phyloP scores from a whole-genome alignment of 1,140 invertebrate species.

The Trinorchestia longiramus region DNA sequence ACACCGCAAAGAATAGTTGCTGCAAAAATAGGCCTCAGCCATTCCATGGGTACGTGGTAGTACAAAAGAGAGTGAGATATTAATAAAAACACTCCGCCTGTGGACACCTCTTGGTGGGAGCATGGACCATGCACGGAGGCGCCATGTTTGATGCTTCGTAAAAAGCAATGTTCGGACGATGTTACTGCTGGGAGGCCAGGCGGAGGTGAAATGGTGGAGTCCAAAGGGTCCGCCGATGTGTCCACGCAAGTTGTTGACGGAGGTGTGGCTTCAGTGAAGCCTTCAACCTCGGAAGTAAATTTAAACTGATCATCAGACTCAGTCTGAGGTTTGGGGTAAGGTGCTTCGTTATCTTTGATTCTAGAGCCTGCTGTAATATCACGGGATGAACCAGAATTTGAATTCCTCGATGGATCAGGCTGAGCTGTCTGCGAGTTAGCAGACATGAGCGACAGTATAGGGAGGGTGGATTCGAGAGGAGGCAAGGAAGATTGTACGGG shows the following conservation, averaged over 20 bases:
- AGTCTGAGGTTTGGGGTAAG: background rate
- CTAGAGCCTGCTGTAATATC: background rate
- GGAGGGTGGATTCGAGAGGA: background rate
- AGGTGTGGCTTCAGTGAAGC: background rate
- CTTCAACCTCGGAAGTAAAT: background rate
- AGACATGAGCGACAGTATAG: background rate
- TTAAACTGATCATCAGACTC: background rate
- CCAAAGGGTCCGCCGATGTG: background rate
- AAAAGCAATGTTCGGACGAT: background rate
- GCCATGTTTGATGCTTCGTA: conserved; percentile 8
- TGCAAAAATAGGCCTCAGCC: conserved; percentile 7
- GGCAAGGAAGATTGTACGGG: background rate
- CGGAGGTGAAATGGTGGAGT: background rate
- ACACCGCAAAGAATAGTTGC: background rate
- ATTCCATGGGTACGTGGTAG: background rate
- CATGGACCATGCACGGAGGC: background rate
- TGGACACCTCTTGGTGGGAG: conserved; percentile 26
- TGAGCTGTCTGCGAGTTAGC: background rate
- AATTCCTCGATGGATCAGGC: background rate
- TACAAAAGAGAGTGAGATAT: conserved; percentile 37
- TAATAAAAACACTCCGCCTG: conserved; percentile 24
- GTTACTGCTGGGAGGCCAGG: background rate
- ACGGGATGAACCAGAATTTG: background rate
- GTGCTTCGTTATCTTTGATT: background rate
- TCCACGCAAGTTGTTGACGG: background rate